Base-by-base conservation (phyloP, 2,888 invertebrate species). In the Drosophila mimetica region DNA sequence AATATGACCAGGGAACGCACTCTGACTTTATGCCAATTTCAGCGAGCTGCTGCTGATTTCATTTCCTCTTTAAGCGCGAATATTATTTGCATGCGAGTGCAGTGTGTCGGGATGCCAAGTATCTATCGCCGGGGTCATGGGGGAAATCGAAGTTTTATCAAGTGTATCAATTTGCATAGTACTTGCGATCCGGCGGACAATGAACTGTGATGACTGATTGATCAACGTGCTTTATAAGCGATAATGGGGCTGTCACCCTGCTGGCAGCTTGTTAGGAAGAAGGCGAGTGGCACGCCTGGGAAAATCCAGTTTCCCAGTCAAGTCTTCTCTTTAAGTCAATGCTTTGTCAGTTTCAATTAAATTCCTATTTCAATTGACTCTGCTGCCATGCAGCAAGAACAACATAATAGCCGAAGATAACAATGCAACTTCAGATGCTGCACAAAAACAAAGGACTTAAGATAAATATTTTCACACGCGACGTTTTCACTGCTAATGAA, bases 401-500 rank as follows among this genome's bases (percentile, higher is more conserved):
- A 76, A 71, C 36, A 36, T 30, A 41, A 48, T 34, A 53, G 46
- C 44, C 16, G 25, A 13, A 37, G 65, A 55, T 70, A 69, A 70
- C 50, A 71, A 61, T 71, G 51, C 47, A 41, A 61, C 50, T 39
- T 52, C 32, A 11, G 46, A 34, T 47, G 67, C 55, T 57, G 64
- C 53, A 63, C 64, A 79, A 77, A 73, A 69, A 77, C 73, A 79
- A 61, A 70, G 58, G 50, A 74, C 73, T 71, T 69, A 69, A 82
- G 86, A 88, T 79, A 84, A 83, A 86, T 88, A 86, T 86, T 86
- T 86, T 88, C 79, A 77, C 83, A 78, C 86, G 83, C 77, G 76
- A 77, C 83, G 75, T 74, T 88, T 72, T 83, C 88, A 72, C 74
- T 77, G 77, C 86, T 86, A 84, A 88, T 86, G 88, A 82, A 84